A percentile compares a stretch with the other conserved stretches of the same genome.
Evolutionary conservation across 2,888 invertebrate species (phyloP).

Genomic region (Drosophila mimica): DNA sequence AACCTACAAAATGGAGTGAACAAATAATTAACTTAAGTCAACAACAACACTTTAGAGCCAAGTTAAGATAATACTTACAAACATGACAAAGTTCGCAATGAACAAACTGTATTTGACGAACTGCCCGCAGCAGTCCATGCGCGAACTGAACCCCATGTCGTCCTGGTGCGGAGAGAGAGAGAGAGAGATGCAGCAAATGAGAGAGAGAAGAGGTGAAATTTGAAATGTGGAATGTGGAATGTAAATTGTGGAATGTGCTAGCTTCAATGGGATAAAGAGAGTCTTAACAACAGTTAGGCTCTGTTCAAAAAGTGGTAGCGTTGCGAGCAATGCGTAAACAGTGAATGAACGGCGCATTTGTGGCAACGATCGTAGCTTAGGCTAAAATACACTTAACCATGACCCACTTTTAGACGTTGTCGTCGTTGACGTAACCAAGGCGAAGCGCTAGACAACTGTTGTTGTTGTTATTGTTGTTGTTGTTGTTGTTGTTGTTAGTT

Average conservation of each 20-base stretch:
- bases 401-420: slow-evolving; percentile 62
- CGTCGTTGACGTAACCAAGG: slow-evolving; percentile 44
- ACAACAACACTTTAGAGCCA: not conserved
- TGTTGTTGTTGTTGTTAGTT: slow-evolving; percentile 36
- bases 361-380: slow-evolving; percentile 48
- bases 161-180: slow-evolving; percentile 60
- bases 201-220: not conserved
- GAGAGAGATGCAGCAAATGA: slow-evolving; percentile 5
- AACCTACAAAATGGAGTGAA: slow-evolving; percentile 86
- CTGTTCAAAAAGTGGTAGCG: slow-evolving; percentile 29
- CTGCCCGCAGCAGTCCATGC: slow-evolving; percentile 95
- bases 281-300: slow-evolving; percentile 23
- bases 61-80: slow-evolving; percentile 88
- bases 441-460: slow-evolving; percentile 37
- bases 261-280: slow-evolving; percentile 2
- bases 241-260: slow-evolving; percentile 1
- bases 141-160: slow-evolving; percentile 90
- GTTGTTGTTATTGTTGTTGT: not conserved
- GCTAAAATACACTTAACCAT: slow-evolving; percentile 75
- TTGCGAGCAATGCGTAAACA: slow-evolving; percentile 49
- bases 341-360: slow-evolving; percentile 56
- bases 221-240: not conserved
- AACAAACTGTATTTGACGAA: slow-evolving; percentile 95
- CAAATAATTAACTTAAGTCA: not conserved
- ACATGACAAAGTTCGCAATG: slow-evolving; percentile 92